These are phyloP conservation scores for Chloebia gouldiae DNA, from an alignment of 2,113 vertebrate species.

Conservation along the genomic window DNA sequence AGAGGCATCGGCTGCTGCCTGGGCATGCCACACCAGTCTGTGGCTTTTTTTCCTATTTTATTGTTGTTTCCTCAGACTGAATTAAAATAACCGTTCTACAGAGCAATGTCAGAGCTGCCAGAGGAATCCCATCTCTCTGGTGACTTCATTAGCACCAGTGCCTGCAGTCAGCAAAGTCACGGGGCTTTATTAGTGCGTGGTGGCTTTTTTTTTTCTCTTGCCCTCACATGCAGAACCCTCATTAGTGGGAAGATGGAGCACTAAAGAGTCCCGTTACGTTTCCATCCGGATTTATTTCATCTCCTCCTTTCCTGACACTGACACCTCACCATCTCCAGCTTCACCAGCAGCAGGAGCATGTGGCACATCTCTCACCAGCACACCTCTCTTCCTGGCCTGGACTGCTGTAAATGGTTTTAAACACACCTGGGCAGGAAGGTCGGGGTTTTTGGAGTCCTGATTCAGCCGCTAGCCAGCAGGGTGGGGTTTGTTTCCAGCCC, in stretches of 20 bases:
- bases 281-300: neutral
- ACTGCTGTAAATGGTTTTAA: neutral
- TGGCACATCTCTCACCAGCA: accelerated
- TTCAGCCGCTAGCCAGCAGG: accelerated
- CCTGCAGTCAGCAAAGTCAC: conserved; percentile 48
- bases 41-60: neutral
- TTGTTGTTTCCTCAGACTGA: neutral
- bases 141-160: conserved; percentile 67
- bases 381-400: neutral
- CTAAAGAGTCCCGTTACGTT: conserved; percentile 26
- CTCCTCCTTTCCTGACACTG: neutral
- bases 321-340: neutral
- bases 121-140: conserved; percentile 61
- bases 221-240: conserved; percentile 30
- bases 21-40: accelerated
- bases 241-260: conserved; percentile 43
- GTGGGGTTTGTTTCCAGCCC: neutral
- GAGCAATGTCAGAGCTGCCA: conserved; percentile 3
- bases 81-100: neutral
- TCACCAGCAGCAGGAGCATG: neutral
- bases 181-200: neutral
- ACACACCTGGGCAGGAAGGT: neutral
- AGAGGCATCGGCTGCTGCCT: neutral
- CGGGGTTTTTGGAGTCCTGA: neutral
- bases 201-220: neutral